These are phyloP conservation scores for Oithona nana DNA, from an alignment of 2,888 invertebrate genomes.

Conservation along the genomic window DNA sequence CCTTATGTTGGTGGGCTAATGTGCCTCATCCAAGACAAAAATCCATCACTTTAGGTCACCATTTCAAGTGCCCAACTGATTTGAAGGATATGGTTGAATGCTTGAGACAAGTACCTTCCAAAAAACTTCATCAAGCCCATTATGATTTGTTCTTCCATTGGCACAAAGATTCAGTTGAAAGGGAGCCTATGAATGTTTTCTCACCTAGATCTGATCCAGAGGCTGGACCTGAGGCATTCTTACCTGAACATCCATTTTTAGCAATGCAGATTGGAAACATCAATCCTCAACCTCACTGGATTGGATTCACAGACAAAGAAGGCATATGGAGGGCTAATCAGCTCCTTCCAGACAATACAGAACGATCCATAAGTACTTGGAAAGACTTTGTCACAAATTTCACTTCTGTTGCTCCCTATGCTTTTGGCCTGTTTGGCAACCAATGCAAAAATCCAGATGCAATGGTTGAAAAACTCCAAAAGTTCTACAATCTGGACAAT, in stretches of 20 bases:
- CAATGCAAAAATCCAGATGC: background rate
- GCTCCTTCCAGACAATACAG: background rate
- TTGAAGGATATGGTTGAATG: background rate
- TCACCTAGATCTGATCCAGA: slow-evolving; percentile 4
- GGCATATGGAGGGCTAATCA: background rate
- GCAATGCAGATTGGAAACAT: background rate
- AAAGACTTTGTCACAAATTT: background rate
- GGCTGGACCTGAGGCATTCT: background rate
- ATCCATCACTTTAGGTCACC: background rate
- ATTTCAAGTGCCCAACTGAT: background rate
- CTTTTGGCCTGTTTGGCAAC: background rate
- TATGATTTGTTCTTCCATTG: background rate
- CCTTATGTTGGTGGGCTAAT: slow-evolving; percentile 4
- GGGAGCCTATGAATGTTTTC: slow-evolving; percentile 1
- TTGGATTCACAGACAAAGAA: background rate
- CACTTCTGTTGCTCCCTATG: background rate
- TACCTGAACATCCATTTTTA: background rate
- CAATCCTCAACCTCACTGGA: background rate
- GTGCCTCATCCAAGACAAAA: background rate
- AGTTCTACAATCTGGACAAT: background rate
- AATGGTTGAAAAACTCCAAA: background rate
- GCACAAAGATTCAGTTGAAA: background rate
- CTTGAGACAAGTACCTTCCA: background rate
- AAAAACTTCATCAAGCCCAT: background rate
- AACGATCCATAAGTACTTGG: background rate